A percentile compares a stretch with the other conserved stretches of the same genome.
phyloP scores from a whole-genome alignment of 2,888 invertebrate species.

The Sinopyrophorus schimmeli region DNA sequence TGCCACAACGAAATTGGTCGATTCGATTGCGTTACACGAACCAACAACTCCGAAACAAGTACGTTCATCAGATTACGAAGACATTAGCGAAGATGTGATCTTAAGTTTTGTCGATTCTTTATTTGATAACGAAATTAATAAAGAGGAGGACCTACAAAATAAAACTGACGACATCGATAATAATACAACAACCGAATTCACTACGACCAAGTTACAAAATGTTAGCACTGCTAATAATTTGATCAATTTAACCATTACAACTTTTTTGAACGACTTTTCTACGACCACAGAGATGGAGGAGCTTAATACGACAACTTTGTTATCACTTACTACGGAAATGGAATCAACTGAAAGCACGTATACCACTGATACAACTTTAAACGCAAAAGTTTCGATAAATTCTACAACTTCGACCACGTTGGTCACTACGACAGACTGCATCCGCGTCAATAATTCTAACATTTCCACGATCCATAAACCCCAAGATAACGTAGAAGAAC shows the following conservation, averaged over 20 bases:
- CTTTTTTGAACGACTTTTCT: too few relatives aligned
- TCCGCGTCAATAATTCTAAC: too few relatives aligned
- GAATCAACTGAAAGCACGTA: constrained; percentile 27
- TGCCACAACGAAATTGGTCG: constrained; percentile 8
- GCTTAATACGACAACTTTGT: constrained; percentile 32
- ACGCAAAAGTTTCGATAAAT: constrained; percentile 12
- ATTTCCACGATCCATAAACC: too few relatives aligned
- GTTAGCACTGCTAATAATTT: neutral
- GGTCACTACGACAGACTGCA: constrained; percentile 49
- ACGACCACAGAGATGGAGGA: constrained; percentile 26
- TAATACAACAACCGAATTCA: constrained; percentile 24
- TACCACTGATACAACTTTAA: constrained; percentile 23
- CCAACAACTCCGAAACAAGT: constrained; percentile 27
- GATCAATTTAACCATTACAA: neutral
- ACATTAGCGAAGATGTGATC: constrained; percentile 36
- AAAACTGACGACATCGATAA: constrained; percentile 30
- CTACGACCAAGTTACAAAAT: neutral
- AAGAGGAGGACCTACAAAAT: constrained; percentile 36
- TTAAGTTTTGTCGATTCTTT: constrained; percentile 42
- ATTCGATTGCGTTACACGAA: constrained; percentile 21
- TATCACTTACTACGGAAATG: constrained; percentile 28
- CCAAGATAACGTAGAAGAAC: too few relatives aligned
- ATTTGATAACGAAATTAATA: constrained; percentile 39
- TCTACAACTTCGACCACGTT: constrained; percentile 45
- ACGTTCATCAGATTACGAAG: constrained; percentile 32